Evolutionary conservation across 2,113 vertebrate species (phyloP), one percentile per base, ranked within the genome.

Genomic region (Platichthys stellatus): DNA sequence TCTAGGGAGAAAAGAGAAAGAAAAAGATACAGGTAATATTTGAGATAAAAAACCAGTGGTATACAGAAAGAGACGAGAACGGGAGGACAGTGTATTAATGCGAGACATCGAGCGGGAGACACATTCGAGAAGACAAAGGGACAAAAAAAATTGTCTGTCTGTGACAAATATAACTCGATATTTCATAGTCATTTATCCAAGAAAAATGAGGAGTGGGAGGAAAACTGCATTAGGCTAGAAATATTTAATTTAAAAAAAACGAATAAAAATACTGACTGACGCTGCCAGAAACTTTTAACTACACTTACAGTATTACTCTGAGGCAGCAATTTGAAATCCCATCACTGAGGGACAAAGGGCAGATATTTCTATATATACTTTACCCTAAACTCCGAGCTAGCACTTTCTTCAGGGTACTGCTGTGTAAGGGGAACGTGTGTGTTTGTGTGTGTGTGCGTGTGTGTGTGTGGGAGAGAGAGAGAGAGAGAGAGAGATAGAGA

Each of bases 1-100:
- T 95, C 92, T 92, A 95, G 90, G 90, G 83, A 94, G 89, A 94
- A 85, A 88, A 94, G 89, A 94, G 90, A 92, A 92, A 92, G 89
- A 93, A 93, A 87, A 91, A 90, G 78, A 93, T 77, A 93, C 68
- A 92, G 78, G 91, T 82, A 86, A 92, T 82, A 91, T 91, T 92
- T 90, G 83, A 94, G 89, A 92, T 82, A 83, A 89, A 86, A 51
- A 51, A 86, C 63, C 80, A 89, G 92, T 78, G 92, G 74, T 93
- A 82, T 90, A 84, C 89, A 94, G 90, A 92, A 74, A 89, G 66
- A 91, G 87, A 92, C 75, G 90, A 85, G 86, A 76, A 81, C 21
- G 73, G 61, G 76, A 43, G 76, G 81, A 88, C 66, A 79, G 73
- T 69, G 88, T 83, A 84, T 90, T 85, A 88, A 93, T 80, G 92